Conservation (phyloP, 2,888 invertebrate species). For the Ennomos erosarius region DNA sequence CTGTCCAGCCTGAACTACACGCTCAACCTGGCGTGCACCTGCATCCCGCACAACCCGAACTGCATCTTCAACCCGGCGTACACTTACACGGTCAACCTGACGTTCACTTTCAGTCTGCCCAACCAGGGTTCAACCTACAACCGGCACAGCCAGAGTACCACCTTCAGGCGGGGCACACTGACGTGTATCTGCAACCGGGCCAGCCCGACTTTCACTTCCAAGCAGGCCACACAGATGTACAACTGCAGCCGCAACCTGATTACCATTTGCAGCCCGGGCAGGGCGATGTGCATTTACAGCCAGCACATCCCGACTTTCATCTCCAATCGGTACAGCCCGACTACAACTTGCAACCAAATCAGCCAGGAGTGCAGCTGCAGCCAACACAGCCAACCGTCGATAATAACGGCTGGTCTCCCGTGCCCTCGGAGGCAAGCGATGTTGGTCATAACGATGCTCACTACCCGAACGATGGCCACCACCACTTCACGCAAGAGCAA, state of each 20-base stretch:
- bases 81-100: slow-evolving; percentile 36
- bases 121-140: slow-evolving; percentile 33
- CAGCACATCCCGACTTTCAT: slow-evolving; percentile 26
- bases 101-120: slow-evolving; percentile 29
- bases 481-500: slow-evolving; percentile 70
- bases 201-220: slow-evolving; percentile 35
- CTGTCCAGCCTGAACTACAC: slow-evolving; percentile 41
- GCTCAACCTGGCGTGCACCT: slow-evolving; percentile 30
- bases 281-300: slow-evolving; percentile 39
- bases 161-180: slow-evolving; percentile 32
- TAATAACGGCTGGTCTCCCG: slow-evolving; percentile 76
- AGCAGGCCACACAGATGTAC: slow-evolving; percentile 26
- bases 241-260: slow-evolving; percentile 28
- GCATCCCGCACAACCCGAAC: slow-evolving; percentile 43
- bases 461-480: slow-evolving; percentile 54
- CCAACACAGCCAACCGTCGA: slow-evolving; percentile 59
- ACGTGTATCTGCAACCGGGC: slow-evolving; percentile 27
- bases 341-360: slow-evolving; percentile 10
- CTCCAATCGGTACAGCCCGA: slow-evolving; percentile 50
- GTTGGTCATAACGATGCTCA: slow-evolving; percentile 48
- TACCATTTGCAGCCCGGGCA: slow-evolving; percentile 47
- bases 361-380: slow-evolving; percentile 39
- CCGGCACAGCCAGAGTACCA: slow-evolving; percentile 33
- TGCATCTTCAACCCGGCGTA: slow-evolving; percentile 37
- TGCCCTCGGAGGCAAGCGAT: slow-evolving; percentile 63